These are phyloP conservation scores for Spodoptera exigua DNA, from an alignment of 2,888 invertebrate species.

Conservation along the genomic window DNA sequence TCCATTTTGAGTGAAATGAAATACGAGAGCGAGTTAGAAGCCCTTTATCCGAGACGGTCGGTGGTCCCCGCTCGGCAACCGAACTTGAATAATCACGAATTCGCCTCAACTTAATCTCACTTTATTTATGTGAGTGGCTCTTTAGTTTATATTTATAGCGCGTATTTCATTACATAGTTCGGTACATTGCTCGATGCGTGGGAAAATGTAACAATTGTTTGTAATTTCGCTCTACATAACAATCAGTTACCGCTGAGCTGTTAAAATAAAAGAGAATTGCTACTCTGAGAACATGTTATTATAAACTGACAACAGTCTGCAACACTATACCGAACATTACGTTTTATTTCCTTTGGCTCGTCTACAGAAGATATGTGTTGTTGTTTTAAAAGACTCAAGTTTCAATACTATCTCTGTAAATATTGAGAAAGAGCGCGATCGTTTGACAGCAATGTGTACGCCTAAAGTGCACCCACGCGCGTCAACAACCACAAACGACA, in stretches of 20 bases:
- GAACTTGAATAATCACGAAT: constrained; percentile 71
- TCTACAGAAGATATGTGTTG: constrained; percentile 31
- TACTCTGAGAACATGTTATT: constrained; percentile 11
- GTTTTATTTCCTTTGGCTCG: constrained; percentile 43
- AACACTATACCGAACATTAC: constrained; percentile 16
- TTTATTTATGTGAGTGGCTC: constrained; percentile 65
- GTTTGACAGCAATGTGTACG: constrained; percentile 59
- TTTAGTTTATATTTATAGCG: constrained; percentile 60
- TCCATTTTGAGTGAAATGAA: constrained; percentile 79
- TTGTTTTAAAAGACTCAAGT: constrained; percentile 40
- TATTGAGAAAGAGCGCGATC: constrained; percentile 58
- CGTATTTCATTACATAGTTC: constrained; percentile 52
- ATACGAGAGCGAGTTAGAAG: constrained; percentile 66
- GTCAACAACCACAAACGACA: constrained; percentile 67
- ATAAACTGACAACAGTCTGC: constrained; percentile 10
- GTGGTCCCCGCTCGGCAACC: constrained; percentile 56
- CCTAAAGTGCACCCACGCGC: constrained; percentile 68
- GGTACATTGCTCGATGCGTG: constrained; percentile 51
- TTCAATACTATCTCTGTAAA: constrained; percentile 42
- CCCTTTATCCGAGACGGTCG: constrained; percentile 60
- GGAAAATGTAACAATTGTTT: constrained; percentile 30
- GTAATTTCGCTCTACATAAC: constrained; percentile 14
- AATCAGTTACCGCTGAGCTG: constrained; percentile 15
- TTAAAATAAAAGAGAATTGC: constrained; percentile 19
- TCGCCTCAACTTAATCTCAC: constrained; percentile 67